Conservation (phyloP, 2,113 vertebrate genomes). For the Phoenicopterus ruber region DNA sequence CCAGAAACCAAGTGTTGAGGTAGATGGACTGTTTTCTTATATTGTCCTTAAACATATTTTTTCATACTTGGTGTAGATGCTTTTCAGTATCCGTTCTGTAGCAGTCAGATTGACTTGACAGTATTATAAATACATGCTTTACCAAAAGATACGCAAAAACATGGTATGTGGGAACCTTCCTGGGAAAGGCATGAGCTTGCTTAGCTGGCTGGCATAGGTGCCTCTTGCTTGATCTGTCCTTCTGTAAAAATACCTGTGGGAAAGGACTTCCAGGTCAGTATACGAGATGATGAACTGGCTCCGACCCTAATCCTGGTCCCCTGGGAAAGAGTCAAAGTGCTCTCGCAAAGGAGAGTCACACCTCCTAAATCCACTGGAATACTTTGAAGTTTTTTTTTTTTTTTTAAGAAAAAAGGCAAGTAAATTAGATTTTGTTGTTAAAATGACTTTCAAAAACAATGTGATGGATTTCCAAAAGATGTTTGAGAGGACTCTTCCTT, state of each 20-base stretch:
- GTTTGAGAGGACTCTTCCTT: neutral
- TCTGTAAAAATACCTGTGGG: neutral
- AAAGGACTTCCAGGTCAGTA: neutral
- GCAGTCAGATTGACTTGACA: neutral
- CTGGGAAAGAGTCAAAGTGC: neutral
- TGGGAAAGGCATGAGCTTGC: neutral
- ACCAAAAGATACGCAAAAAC: neutral
- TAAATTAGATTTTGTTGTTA: neutral
- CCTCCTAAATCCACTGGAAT: neutral
- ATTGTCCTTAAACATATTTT: neutral
- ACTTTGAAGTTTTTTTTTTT: neutral
- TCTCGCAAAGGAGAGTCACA: neutral
- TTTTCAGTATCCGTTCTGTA: neutral
- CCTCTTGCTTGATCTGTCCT: neutral
- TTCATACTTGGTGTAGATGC: neutral
- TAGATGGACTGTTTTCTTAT: neutral
- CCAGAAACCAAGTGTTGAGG: neutral
- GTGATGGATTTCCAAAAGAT: neutral
- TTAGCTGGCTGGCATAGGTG: neutral
- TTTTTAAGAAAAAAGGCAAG: neutral
- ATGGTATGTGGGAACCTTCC: neutral
- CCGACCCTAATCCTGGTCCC: neutral
- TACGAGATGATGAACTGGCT: rapidly evolving
- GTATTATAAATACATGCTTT: neutral
- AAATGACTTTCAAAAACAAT: neutral